phyloP scores from a whole-genome alignment of 2,888 invertebrate species.

The Thymelicus lineola region DNA sequence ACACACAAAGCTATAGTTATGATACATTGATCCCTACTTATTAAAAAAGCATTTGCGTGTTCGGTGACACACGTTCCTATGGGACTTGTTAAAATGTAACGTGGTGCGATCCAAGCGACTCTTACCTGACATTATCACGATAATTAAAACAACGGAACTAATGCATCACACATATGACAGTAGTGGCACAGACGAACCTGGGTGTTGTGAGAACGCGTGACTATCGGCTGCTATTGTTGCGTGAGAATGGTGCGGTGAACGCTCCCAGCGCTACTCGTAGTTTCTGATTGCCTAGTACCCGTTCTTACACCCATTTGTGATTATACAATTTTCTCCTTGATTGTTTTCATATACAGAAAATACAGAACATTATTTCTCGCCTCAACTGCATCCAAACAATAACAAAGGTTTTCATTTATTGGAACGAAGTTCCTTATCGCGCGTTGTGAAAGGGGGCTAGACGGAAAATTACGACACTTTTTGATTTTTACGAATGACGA shows the following conservation, averaged over 20 bases:
- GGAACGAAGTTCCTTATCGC: too few relatives aligned
- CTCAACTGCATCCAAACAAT: not conserved
- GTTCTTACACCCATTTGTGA: constrained; percentile 31
- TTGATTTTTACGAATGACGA: too few relatives aligned
- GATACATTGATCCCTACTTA: too few relatives aligned
- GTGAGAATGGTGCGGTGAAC: constrained; percentile 54
- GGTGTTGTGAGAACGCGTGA: constrained; percentile 55
- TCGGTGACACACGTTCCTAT: too few relatives aligned
- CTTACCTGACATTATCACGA: constrained; percentile 4
- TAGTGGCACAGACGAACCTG: constrained; percentile 51
- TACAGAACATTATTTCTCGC: not conserved
- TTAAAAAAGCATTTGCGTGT: too few relatives aligned
- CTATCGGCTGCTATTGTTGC: constrained; percentile 51
- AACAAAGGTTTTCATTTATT: not conserved
- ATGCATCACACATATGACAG: constrained; percentile 58
- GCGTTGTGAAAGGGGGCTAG: too few relatives aligned
- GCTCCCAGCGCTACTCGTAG: constrained; percentile 52
- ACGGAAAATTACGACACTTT: too few relatives aligned
- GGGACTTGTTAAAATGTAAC: too few relatives aligned
- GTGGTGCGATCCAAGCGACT: not conserved
- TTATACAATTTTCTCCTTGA: constrained; percentile 37
- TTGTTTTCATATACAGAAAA: constrained; percentile 15
- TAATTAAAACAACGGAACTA: constrained; percentile 53
- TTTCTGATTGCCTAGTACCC: constrained; percentile 52
- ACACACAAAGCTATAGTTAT: too few relatives aligned